A percentile compares a stretch with the other conserved stretches of the same genome.
These are phyloP conservation scores for Pseudochaenichthys georgianus DNA, from an alignment of 2,797 vertebrate species.

Conservation along the genomic window DNA sequence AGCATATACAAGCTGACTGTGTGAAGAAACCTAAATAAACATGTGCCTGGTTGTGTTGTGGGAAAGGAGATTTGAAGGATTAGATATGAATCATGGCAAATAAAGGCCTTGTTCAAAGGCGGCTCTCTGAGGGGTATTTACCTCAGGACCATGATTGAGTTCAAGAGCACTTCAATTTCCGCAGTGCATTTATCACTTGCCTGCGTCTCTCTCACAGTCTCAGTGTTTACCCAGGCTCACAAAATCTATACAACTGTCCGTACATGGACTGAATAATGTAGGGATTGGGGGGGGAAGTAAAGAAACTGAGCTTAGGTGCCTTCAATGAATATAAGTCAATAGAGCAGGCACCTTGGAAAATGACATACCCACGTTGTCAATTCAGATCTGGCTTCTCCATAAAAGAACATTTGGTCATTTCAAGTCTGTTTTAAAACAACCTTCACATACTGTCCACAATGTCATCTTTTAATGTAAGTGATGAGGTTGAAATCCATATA, in stretches of 20 bases:
- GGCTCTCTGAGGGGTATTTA: conserved; percentile 45
- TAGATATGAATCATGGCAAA: conserved; percentile 43
- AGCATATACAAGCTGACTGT: neutral
- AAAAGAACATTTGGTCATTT: too few species aligned
- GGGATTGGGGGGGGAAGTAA: neutral
- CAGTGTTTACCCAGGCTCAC: conserved; percentile 31
- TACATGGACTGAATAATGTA: conserved; percentile 34
- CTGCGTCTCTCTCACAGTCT: conserved; percentile 22
- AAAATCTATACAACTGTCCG: conserved; percentile 37
- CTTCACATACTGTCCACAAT: neutral
- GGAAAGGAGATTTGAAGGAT: conserved; percentile 36
- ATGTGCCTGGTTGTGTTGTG: conserved; percentile 6
- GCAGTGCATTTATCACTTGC: conserved; percentile 45
- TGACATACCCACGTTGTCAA: neutral
- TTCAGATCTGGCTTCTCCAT: neutral
- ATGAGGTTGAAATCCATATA: neutral
- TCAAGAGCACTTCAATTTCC: conserved; percentile 46
- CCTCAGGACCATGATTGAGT: conserved; percentile 29
- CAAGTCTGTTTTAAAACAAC: neutral
- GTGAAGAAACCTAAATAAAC: neutral
- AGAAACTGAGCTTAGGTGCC: conserved; percentile 6
- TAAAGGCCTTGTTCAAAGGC: conserved; percentile 34
- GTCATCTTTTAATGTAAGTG: neutral
- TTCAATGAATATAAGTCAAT: conserved; percentile 35
- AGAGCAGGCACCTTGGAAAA: conserved; percentile 22